Evolutionary conservation across 2,113 vertebrate species (phyloP).

Genomic region (Notothenia coriiceps): DNA sequence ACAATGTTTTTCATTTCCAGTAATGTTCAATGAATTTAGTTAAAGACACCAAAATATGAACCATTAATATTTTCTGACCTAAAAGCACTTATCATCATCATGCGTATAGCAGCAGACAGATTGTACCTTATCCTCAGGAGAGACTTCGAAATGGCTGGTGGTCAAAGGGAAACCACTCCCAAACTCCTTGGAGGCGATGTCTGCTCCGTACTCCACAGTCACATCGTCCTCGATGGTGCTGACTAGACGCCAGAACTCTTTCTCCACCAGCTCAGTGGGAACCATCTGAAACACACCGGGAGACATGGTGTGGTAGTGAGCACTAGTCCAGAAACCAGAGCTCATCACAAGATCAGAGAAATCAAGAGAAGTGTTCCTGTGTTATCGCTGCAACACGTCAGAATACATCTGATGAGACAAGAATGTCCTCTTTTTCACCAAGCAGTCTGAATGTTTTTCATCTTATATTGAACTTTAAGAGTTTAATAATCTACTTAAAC

Average conservation of each 20-base stretch:
- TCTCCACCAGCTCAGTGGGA: constrained; percentile 97
- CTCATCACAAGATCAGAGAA: background rate
- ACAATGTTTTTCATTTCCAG: background rate
- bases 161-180: constrained; percentile 96
- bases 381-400: background rate
- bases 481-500: background rate
- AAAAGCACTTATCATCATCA: background rate
- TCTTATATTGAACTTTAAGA: no score
- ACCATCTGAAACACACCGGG: constrained; percentile 89
- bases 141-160: constrained; percentile 90
- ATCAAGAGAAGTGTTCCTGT: background rate
- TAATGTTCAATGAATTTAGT: background rate
- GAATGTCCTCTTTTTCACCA: no score
- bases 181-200: constrained; percentile 98
- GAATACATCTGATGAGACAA: background rate
- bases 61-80: background rate
- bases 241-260: constrained; percentile 98
- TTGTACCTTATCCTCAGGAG: constrained; percentile 92
- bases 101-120: background rate
- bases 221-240: constrained; percentile 98
- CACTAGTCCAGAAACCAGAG: background rate
- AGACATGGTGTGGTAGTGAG: background rate
- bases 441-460: no score
- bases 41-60: background rate
- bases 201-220: constrained; percentile 97